phyloP scores from a whole-genome alignment of 2,113 vertebrate genomes.

The Phyllopteryx taeniolatus region DNA sequence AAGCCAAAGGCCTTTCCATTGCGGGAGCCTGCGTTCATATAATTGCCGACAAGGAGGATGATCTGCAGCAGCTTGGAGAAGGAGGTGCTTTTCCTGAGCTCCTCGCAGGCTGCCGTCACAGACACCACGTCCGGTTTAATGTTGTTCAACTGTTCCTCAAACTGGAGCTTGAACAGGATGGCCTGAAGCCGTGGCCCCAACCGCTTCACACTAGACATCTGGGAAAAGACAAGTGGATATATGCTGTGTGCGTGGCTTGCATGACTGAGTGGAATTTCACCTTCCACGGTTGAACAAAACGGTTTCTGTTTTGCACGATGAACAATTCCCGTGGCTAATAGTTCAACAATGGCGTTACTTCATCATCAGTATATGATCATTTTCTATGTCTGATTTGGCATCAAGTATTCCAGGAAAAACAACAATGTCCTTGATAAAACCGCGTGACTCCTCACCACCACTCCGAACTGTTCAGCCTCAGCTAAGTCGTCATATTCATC shows the following conservation, averaged over 20 bases:
- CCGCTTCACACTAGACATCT: slow-evolving; percentile 84
- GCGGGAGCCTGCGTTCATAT: slow-evolving; percentile 87
- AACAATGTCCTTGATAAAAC: background rate
- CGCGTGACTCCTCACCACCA: slow-evolving; percentile 74
- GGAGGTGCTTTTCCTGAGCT: slow-evolving; percentile 77
- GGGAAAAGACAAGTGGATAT: slow-evolving; percentile 9
- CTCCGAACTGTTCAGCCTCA: slow-evolving; percentile 83
- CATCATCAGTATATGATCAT: background rate
- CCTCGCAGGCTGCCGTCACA: slow-evolving; percentile 88
- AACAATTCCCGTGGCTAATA: slow-evolving; percentile 18
- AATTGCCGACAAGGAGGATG: slow-evolving; percentile 85
- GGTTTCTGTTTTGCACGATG: slow-evolving; percentile 27
- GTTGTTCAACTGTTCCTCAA: slow-evolving; percentile 87
- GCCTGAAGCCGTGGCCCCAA: slow-evolving; percentile 79
- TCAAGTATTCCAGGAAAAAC: slow-evolving; percentile 3
- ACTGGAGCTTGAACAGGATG: slow-evolving; percentile 86
- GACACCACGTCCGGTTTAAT: slow-evolving; percentile 90
- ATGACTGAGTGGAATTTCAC: slow-evolving; percentile 26
- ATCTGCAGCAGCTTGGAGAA: slow-evolving; percentile 81
- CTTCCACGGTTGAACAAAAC: slow-evolving; percentile 37
- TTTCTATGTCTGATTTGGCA: slow-evolving; percentile 13
- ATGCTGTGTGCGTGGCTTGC: slow-evolving; percentile 2
- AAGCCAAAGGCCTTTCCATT: slow-evolving; percentile 88
- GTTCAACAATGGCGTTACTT: background rate
- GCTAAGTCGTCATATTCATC: slow-evolving; percentile 84